Percentiles rank a stretch among this genome's conserved stretches.
phyloP scores from a whole-genome alignment of 2,888 invertebrate genomes.

The Megastigmus dorsalis region DNA sequence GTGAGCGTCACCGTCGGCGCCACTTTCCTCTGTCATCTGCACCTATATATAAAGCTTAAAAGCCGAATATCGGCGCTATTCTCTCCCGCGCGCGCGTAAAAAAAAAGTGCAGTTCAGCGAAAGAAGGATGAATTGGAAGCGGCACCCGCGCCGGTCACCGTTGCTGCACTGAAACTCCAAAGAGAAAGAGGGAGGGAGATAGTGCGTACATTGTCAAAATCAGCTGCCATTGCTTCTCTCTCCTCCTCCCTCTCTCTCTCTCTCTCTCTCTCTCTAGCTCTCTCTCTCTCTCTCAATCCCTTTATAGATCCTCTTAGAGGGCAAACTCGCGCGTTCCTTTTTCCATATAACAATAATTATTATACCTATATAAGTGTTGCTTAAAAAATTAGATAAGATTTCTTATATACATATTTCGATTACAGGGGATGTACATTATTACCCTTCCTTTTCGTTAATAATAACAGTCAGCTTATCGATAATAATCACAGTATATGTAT shows the following conservation, averaged over 20 bases:
- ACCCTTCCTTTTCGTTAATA: not conserved
- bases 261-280: not conserved
- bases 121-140: no score
- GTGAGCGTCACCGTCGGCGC: no score
- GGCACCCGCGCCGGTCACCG: no score
- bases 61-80: no score
- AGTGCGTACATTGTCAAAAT: constrained; percentile 58
- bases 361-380: no score
- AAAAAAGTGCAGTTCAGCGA: no score
- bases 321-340: not conserved
- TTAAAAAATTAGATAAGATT: no score
- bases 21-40: no score
- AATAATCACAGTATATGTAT: not conserved
- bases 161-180: no score
- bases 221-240: constrained; percentile 71
- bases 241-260: not conserved
- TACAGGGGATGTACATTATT: not conserved
- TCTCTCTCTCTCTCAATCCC: not conserved
- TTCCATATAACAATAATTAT: no score
- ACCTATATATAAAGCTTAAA: no score
- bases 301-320: not conserved
- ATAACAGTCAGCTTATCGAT: not conserved
- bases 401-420: not conserved
- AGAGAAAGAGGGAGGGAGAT: not conserved
- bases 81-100: no score